phyloP scores from a whole-genome alignment of 2,113 vertebrate genomes.

The Pyxicephalus adspersus region DNA sequence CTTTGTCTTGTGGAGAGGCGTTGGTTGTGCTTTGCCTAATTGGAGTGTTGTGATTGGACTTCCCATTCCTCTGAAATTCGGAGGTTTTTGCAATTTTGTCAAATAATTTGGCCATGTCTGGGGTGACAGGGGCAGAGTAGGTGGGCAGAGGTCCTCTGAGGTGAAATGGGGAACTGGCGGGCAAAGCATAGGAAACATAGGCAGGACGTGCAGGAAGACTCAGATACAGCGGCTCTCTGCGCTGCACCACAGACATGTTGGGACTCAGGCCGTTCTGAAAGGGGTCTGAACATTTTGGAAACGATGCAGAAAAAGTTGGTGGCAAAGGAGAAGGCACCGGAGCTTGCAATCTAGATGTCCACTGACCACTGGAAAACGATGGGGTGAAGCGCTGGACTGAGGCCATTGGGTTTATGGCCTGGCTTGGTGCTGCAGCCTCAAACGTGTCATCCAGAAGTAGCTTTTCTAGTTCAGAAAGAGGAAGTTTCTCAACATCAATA shows the following conservation, averaged over 20 bases:
- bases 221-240: conserved; percentile 75
- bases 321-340: conserved; percentile 73
- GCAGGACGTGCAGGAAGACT: conserved; percentile 74
- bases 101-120: conserved; percentile 92
- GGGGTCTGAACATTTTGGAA: conserved; percentile 78
- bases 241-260: conserved; percentile 70
- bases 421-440: conserved; percentile 79
- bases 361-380: conserved; percentile 77
- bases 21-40: conserved; percentile 69
- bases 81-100: conserved; percentile 97
- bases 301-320: conserved; percentile 79
- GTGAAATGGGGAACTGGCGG: conserved; percentile 75
- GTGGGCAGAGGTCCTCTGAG: conserved; percentile 68
- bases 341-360: conserved; percentile 77
- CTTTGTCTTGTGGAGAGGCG: conserved; percentile 68
- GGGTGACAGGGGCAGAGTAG: conserved; percentile 77
- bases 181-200: conserved; percentile 84
- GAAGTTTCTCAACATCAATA: conserved; percentile 90
- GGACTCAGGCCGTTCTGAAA: conserved; percentile 91
- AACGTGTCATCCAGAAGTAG: conserved; percentile 90
- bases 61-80: conserved; percentile 90
- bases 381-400: conserved; percentile 80
- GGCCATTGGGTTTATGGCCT: conserved; percentile 79
- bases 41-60: conserved; percentile 78
- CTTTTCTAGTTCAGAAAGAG: conserved; percentile 89